These are phyloP conservation scores for Crotalus tigris DNA, from an alignment of 2,113 vertebrate genomes.

Conservation along the genomic window DNA sequence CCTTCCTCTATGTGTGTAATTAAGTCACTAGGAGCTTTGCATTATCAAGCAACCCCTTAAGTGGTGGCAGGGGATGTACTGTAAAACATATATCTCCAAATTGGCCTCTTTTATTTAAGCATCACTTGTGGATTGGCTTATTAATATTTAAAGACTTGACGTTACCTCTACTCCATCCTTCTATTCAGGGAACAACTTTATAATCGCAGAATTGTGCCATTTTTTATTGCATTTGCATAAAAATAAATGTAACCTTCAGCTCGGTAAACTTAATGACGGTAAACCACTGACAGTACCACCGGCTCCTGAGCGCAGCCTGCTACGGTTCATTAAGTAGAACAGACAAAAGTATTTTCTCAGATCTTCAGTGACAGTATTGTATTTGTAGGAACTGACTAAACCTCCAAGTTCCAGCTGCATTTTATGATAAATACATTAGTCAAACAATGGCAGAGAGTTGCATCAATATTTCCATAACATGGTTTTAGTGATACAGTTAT, in stretches of 20 bases:
- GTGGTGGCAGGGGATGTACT: neutral
- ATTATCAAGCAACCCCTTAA: neutral
- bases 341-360: conserved; percentile 25
- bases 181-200: neutral
- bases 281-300: neutral
- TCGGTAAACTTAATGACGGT: conserved; percentile 8
- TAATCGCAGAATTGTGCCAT: neutral
- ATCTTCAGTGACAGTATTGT: conserved; percentile 28
- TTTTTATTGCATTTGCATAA: conserved; percentile 11
- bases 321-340: conserved; percentile 25
- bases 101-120: neutral
- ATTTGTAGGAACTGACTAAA: neutral
- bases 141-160: conserved; percentile 30
- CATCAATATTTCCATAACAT: conserved; percentile 10
- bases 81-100: neutral
- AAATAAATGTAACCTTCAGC: conserved; percentile 14
- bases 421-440: conserved; percentile 34
- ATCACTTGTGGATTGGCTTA: neutral
- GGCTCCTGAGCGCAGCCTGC: neutral
- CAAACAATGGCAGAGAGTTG: conserved; percentile 27
- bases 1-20: neutral
- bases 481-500: neutral
- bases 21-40: neutral
- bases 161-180: neutral
- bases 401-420: conserved; percentile 25